Percentiles rank a stretch among this genome's conserved stretches.
Conservation (phyloP, 2,113 vertebrate species). For the Anguilla rostrata region DNA sequence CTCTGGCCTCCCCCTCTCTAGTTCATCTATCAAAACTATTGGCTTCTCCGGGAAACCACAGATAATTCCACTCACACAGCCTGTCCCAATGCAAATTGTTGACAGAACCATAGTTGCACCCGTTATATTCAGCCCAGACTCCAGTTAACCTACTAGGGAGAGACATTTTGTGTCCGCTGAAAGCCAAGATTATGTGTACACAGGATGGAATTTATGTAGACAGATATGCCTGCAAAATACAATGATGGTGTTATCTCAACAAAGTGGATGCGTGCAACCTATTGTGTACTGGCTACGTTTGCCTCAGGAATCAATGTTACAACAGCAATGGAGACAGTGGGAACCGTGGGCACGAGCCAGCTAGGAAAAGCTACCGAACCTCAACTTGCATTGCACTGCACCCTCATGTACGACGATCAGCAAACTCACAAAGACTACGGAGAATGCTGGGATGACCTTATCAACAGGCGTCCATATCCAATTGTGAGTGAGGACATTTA, state of each 20-base stretch:
- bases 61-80: no score
- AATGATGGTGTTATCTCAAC: background rate
- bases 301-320: background rate
- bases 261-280: background rate
- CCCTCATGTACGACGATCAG: background rate
- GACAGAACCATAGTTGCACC: background rate
- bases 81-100: no score
- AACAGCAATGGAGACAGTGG: background rate
- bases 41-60: no score
- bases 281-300: background rate
- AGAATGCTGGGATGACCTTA: background rate
- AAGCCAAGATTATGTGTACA: background rate
- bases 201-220: background rate
- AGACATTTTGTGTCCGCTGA: background rate
- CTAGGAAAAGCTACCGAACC: background rate
- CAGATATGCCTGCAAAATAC: background rate
- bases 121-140: background rate
- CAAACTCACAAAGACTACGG: background rate
- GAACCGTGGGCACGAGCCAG: background rate
- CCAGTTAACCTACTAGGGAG: background rate
- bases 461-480: background rate
- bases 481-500: background rate
- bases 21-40: no score
- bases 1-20: no score
- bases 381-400: background rate